Evolutionary conservation across 2,888 invertebrate genomes (phyloP).

Genomic region (Drosophila mettleri): DNA sequence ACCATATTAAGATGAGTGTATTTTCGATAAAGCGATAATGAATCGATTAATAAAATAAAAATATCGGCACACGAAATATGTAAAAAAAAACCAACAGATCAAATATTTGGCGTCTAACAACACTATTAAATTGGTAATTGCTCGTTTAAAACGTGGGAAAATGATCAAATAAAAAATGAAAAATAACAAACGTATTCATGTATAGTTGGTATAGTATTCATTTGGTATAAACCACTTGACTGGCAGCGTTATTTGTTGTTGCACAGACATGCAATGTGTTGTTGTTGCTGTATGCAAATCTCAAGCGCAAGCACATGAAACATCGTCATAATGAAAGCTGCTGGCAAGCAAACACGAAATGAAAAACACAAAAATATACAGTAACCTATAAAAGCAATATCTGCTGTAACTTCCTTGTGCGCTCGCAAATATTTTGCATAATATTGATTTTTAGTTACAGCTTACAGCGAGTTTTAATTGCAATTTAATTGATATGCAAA

Average conservation of each 20-base stretch:
- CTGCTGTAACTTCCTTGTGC: conserved; percentile 21
- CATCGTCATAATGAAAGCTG: conserved; percentile 37
- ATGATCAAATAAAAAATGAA: conserved; percentile 7
- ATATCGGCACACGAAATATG: background rate
- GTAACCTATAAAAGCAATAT: conserved; percentile 12
- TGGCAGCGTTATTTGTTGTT: conserved; percentile 30
- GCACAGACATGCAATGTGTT: conserved; percentile 50
- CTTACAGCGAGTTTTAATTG: conserved; percentile 40
- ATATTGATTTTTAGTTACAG: conserved; percentile 43
- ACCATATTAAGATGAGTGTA: background rate
- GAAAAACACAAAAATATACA: conserved; percentile 10
- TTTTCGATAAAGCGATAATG: background rate
- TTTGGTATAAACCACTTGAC: conserved; percentile 30
- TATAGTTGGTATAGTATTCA: conserved; percentile 10
- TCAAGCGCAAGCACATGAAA: conserved; percentile 44
- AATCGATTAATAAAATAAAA: conserved; percentile 1
- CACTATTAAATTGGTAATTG: conserved; percentile 4
- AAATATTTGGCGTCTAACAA: conserved; percentile 7
- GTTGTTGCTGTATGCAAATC: conserved; percentile 50
- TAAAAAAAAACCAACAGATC: background rate
- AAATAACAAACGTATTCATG: background rate
- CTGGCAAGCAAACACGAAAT: conserved; percentile 25
- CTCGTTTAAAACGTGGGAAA: conserved; percentile 35
- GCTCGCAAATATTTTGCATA: conserved; percentile 7
- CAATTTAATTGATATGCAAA: conserved; percentile 47